These are phyloP conservation scores for Enchytraeus crypticus DNA, from an alignment of 2,888 invertebrate species.

Conservation along the genomic window DNA sequence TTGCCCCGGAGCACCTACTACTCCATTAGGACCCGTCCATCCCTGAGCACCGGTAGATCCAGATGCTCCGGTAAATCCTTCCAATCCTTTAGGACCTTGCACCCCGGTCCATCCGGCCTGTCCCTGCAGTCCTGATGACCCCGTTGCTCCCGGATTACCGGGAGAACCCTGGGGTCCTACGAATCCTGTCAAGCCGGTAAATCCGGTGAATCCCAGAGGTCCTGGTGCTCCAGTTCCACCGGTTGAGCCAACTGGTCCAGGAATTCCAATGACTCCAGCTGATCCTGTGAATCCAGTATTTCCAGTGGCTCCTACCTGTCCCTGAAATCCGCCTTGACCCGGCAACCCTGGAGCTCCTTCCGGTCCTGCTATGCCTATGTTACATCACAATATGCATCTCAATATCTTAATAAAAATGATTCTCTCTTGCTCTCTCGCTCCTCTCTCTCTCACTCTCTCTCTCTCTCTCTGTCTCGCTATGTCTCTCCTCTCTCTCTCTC, in stretches of 20 bases:
- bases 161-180: conserved; percentile 39
- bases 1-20: too few relatives aligned
- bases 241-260: conserved; percentile 18
- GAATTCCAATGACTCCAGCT: conserved; percentile 47
- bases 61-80: conserved; percentile 1
- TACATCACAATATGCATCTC: too few relatives aligned
- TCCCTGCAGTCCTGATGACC: conserved; percentile 19
- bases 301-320: conserved; percentile 10
- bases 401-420: too few relatives aligned
- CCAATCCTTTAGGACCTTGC: conserved; percentile 1
- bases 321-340: conserved; percentile 35
- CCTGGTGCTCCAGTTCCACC: conserved; percentile 22
- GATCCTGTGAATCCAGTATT: conserved; percentile 8
- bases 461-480: too few relatives aligned
- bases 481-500: too few relatives aligned
- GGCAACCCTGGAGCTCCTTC: conserved; percentile 27
- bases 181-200: conserved; percentile 61
- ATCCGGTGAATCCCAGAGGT: conserved; percentile 15
- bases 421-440: too few relatives aligned
- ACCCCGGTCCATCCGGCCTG: conserved; percentile 11
- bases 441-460: too few relatives aligned
- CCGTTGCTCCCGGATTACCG: conserved; percentile 18
- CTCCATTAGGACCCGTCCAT: conserved; percentile 12
- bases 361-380: conserved; percentile 23
- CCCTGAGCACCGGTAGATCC: conserved; percentile 14